Percentiles rank a stretch among this genome's conserved stretches.
phyloP scores from a whole-genome alignment of 2,888 invertebrate species.

The Caenorhabditis sulstoni region DNA sequence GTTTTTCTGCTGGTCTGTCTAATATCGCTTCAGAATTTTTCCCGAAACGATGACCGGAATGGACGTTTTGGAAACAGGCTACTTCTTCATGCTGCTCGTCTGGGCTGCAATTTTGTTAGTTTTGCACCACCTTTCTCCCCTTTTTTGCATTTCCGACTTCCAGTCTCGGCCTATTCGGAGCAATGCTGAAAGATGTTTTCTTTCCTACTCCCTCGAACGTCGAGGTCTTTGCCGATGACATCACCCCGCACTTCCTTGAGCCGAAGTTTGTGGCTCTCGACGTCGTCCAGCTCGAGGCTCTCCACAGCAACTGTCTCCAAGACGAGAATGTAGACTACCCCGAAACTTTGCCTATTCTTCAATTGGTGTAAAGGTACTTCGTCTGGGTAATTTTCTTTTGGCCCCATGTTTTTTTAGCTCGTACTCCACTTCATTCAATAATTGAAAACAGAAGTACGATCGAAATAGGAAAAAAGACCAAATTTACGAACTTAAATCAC shows the following conservation, averaged over 20 bases:
- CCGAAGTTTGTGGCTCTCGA: constrained; percentile 15
- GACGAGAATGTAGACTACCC: too few relatives aligned
- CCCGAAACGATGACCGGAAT: constrained; percentile 13
- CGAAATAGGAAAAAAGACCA: too few relatives aligned
- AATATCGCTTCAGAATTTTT: too few relatives aligned
- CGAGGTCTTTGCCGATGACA: constrained; percentile 15
- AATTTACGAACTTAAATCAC: too few relatives aligned
- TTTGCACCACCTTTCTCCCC: not conserved
- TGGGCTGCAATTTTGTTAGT: constrained; percentile 30
- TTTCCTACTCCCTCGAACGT: constrained; percentile 16
- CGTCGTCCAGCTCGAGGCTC: constrained; percentile 15
- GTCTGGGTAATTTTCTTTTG: too few relatives aligned
- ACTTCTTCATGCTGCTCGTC: constrained; percentile 20
- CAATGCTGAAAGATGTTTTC: constrained; percentile 14
- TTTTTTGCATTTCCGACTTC: not conserved
- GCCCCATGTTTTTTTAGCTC: too few relatives aligned
- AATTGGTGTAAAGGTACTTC: too few relatives aligned
- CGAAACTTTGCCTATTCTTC: too few relatives aligned
- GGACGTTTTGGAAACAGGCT: constrained; percentile 10
- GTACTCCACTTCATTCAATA: too few relatives aligned
- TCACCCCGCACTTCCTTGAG: not conserved
- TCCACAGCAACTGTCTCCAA: too few relatives aligned
- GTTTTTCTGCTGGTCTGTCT: too few relatives aligned
- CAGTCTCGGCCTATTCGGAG: constrained; percentile 13
- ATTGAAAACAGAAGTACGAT: too few relatives aligned